Evolutionary conservation across 2,888 invertebrate genomes (phyloP).

Genomic region (Drosophila merina): DNA sequence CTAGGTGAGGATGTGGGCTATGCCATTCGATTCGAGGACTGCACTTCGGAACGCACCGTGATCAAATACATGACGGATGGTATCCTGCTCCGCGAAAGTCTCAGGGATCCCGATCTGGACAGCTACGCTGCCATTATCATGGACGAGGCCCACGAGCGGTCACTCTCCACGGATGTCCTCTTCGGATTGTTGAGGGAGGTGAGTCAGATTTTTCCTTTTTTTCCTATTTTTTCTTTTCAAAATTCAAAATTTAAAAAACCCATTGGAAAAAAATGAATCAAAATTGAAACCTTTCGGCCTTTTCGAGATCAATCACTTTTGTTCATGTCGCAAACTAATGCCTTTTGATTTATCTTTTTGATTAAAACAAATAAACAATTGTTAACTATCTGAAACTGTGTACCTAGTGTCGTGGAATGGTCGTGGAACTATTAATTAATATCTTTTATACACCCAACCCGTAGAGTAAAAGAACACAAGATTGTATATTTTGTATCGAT

Average conservation of each 20-base stretch:
- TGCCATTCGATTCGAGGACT: slow-evolving; percentile 99
- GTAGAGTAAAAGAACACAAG: no score
- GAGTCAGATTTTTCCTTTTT: slow-evolving; percentile 80
- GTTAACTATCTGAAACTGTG: neutral
- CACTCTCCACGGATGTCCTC: slow-evolving; percentile 98
- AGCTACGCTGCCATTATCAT: slow-evolving; percentile 99
- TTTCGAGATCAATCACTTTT: neutral
- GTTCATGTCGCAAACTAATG: neutral
- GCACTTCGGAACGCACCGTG: slow-evolving; percentile 96
- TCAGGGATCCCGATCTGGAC: slow-evolving; percentile 97
- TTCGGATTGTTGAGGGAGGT: slow-evolving; percentile 97
- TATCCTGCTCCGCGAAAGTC: slow-evolving; percentile 97
- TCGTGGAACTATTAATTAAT: neutral
- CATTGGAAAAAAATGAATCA: neutral
- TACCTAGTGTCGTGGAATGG: neutral
- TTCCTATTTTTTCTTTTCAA: neutral
- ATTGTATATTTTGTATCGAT: slow-evolving; percentile 28
- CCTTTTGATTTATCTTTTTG: slow-evolving; percentile 7
- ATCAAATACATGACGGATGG: slow-evolving; percentile 99
- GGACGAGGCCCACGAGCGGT: slow-evolving; percentile 99
- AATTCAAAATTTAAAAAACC: neutral
- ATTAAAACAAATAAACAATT: neutral
- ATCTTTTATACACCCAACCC: neutral
- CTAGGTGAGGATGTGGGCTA: slow-evolving; percentile 96
- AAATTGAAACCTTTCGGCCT: neutral